These are phyloP conservation scores for Trisateles emortualis DNA, from an alignment of 2,888 invertebrate species.

Conservation along the genomic window DNA sequence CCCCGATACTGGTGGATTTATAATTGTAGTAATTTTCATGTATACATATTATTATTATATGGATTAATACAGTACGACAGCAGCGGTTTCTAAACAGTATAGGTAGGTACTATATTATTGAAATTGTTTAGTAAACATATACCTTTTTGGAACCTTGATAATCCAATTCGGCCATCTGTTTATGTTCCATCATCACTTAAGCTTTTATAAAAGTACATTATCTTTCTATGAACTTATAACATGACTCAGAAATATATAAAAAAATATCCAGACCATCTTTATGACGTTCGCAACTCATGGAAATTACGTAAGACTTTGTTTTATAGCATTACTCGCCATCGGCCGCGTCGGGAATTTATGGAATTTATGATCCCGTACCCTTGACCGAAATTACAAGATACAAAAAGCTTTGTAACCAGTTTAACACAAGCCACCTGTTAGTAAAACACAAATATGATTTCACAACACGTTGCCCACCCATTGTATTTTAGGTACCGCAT, in stretches of 20 bases:
- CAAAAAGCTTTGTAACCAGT: conserved; percentile 53
- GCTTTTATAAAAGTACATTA: conserved; percentile 28
- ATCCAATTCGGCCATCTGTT: conserved; percentile 4
- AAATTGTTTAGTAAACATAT: no score
- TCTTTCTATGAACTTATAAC: conserved; percentile 18
- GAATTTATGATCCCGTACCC: conserved; percentile 52
- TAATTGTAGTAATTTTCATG: no score
- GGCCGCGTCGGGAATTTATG: conserved; percentile 28
- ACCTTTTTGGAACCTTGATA: no score
- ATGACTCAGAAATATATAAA: conserved; percentile 27
- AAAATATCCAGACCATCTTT: conserved; percentile 31
- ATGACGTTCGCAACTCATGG: conserved; percentile 35
- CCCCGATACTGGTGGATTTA: no score
- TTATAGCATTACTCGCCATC: conserved; percentile 31
- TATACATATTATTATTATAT: no score
- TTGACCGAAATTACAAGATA: conserved; percentile 57
- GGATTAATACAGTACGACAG: no score
- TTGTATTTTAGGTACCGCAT: conserved; percentile 54
- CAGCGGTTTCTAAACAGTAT: no score
- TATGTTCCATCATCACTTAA: conserved; percentile 7
- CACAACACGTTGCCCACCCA: conserved; percentile 36
- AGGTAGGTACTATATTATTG: no score
- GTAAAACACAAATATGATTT: conserved; percentile 61
- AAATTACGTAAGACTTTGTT: conserved; percentile 42
- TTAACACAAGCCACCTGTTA: conserved; percentile 58